A percentile compares a stretch with the other conserved stretches of the same genome.
phyloP scores from a whole-genome alignment of 1,140 invertebrate genomes.

The Drosophila novamexicana region DNA sequence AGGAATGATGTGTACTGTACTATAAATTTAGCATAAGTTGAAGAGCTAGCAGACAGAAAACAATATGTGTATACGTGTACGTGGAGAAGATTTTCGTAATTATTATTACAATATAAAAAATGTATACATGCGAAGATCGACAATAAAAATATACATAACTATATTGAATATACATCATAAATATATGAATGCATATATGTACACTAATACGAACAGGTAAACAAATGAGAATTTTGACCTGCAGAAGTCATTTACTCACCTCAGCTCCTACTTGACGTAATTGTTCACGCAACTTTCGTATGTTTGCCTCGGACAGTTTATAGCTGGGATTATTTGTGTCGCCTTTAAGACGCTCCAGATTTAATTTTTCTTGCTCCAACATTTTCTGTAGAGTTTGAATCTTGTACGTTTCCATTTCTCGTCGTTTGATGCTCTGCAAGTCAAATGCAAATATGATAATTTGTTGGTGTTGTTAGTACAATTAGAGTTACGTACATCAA shows the following conservation, averaged over 20 bases:
- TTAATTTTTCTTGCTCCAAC: constrained; percentile 91
- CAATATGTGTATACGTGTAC: constrained; percentile 12
- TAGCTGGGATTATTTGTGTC: constrained; percentile 80
- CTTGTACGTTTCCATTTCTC: constrained; percentile 90
- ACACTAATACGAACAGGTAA: constrained; percentile 33
- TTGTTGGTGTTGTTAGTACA: not conserved
- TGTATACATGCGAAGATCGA: constrained; percentile 32
- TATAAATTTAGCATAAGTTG: not conserved
- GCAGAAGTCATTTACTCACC: constrained; percentile 55
- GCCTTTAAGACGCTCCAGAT: constrained; percentile 88
- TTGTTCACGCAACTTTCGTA: constrained; percentile 80
- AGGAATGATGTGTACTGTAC: not conserved
- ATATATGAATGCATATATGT: constrained; percentile 28
- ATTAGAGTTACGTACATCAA: constrained; percentile 88
- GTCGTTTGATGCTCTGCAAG: constrained; percentile 90
- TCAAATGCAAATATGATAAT: constrained; percentile 2
- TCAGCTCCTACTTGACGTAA: constrained; percentile 80
- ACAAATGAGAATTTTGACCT: not conserved
- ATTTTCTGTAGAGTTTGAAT: constrained; percentile 91
- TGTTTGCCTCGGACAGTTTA: constrained; percentile 81
- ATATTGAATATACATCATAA: constrained; percentile 12
- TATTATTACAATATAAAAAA: constrained; percentile 6
- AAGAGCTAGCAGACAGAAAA: constrained; percentile 12
- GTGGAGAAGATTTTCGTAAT: constrained; percentile 16
- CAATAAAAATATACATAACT: constrained; percentile 17